Conservation (phyloP, 2,888 invertebrate species). For the Dromius quadrimaculatus region DNA sequence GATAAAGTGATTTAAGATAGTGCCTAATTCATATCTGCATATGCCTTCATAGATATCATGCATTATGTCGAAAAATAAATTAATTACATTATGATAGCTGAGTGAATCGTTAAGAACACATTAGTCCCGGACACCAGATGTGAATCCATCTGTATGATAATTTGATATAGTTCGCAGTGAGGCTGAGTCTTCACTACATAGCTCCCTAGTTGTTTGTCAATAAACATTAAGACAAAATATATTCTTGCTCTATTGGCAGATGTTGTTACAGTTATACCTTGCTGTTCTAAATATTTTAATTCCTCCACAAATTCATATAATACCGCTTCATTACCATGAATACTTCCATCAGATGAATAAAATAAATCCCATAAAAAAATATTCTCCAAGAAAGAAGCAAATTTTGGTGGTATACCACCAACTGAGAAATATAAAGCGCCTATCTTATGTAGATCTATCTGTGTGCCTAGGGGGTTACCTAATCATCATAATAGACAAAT, state of each 20-base stretch:
- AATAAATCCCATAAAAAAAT: conserved; percentile 56
- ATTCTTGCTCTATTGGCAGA: conserved; percentile 33
- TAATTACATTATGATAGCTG: conserved; percentile 36
- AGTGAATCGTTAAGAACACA: conserved; percentile 45
- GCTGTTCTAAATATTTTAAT: conserved; percentile 54
- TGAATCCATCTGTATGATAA: conserved; percentile 46
- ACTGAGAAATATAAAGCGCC: conserved; percentile 55
- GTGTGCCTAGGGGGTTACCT: conserved; percentile 55
- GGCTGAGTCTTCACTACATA: conserved; percentile 32
- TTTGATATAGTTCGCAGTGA: conserved; percentile 44
- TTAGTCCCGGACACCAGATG: conserved; percentile 41
- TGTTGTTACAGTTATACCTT: conserved; percentile 54
- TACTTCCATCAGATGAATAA: conserved; percentile 56
- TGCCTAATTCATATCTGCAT: conserved; percentile 38
- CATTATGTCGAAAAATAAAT: conserved; percentile 40
- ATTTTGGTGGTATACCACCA: conserved; percentile 52
- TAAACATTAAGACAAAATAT: conserved; percentile 45
- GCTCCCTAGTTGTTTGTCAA: neutral
- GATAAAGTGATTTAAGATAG: conserved; percentile 37
- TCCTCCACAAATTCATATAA: conserved; percentile 55
- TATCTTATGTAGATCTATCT: conserved; percentile 54
- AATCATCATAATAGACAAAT: conserved; percentile 54
- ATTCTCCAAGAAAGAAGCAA: conserved; percentile 38
- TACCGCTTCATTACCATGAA: conserved; percentile 55
- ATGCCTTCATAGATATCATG: conserved; percentile 49